Conservation (phyloP, 2,888 invertebrate species). For the Chrysotoxum bicinctum region DNA sequence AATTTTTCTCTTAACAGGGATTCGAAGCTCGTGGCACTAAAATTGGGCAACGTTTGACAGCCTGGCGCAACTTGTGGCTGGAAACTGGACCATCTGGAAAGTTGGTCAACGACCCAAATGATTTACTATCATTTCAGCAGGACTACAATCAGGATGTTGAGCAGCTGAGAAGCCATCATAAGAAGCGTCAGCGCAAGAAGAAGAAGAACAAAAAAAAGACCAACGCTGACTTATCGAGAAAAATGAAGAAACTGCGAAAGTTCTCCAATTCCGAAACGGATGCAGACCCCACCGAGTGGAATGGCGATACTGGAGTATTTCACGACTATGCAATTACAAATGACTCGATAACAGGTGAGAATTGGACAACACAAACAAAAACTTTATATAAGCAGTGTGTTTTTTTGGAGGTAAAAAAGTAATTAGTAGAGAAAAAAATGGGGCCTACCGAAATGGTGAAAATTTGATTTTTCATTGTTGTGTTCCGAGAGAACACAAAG, state of each 20-base stretch:
- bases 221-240: conserved; percentile 69
- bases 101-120: conserved; percentile 88
- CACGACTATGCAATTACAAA: conserved; percentile 78
- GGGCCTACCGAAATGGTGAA: no score
- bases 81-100: conserved; percentile 87
- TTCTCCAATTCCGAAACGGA: conserved; percentile 46
- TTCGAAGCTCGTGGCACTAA: conserved; percentile 96
- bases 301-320: conserved; percentile 79
- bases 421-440: no score
- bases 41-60: conserved; percentile 89
- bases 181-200: conserved; percentile 77
- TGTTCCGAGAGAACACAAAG: no score
- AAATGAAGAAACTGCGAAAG: conserved; percentile 73
- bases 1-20: conserved; percentile 84
- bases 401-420: no score
- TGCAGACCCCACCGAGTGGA: conserved; percentile 75
- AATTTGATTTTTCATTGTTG: no score
- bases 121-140: conserved; percentile 81
- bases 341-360: conserved; percentile 70
- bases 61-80: conserved; percentile 92
- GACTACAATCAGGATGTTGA: conserved; percentile 74
- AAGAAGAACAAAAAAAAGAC: conserved; percentile 73
- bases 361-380: neutral
- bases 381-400: no score
- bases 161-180: conserved; percentile 73